Conservation (phyloP, 2,797 vertebrate genomes). For the Momotus momota region DNA sequence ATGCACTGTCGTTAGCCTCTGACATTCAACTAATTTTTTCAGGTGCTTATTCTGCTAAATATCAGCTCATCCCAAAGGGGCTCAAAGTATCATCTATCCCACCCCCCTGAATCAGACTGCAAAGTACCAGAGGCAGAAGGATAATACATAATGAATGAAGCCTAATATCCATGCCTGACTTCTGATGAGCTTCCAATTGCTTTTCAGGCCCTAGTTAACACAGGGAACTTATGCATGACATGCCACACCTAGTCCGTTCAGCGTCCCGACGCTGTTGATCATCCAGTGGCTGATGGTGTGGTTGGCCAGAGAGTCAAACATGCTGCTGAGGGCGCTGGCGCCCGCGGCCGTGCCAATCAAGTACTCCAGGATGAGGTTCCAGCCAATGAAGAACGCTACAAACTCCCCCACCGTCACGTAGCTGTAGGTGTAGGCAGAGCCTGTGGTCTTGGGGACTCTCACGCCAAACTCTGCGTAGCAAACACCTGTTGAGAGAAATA, state of each 20-base stretch:
- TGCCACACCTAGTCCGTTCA: constrained; percentile 88
- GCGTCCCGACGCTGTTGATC: constrained; percentile 87
- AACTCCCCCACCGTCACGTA: constrained; percentile 97
- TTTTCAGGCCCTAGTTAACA: not conserved
- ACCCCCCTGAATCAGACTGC: not conserved
- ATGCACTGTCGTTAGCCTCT: not conserved
- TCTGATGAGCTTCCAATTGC: not conserved
- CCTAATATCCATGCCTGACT: constrained; percentile 27
- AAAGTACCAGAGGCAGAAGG: not conserved
- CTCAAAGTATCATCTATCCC: accelerated
- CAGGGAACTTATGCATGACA: accelerated
- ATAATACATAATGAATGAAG: constrained; percentile 29
- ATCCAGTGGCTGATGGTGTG: constrained; percentile 94
- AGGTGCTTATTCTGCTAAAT: not conserved
- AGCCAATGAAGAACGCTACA: constrained; percentile 96
- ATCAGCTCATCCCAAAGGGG: not conserved
- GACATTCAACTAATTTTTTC: not conserved
- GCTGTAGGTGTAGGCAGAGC: constrained; percentile 98
- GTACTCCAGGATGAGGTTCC: constrained; percentile 98
- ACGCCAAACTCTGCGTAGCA: constrained; percentile 98
- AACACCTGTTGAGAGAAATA: constrained; percentile 82
- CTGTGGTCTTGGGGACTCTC: constrained; percentile 94
- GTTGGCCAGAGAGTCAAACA: constrained; percentile 96
- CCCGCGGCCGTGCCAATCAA: constrained; percentile 95
- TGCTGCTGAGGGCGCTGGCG: constrained; percentile 94